Percentiles rank a stretch among this genome's conserved stretches.
Evolutionary conservation across 2,797 vertebrate genomes (phyloP).

Genomic region (Neosilurus mollespiculum): DNA sequence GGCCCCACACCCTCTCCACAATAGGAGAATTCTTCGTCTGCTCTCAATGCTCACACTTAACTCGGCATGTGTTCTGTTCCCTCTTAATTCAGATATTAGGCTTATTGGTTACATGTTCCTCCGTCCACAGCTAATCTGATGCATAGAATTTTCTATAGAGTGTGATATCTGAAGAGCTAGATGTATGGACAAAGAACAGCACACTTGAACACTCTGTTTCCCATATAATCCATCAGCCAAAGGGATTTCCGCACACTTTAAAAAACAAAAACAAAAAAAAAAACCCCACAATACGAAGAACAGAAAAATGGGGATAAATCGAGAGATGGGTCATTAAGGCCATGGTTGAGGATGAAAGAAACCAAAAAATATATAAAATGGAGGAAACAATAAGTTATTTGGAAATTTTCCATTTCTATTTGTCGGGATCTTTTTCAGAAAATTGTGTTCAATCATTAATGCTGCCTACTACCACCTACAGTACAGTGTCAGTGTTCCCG

Average conservation of each 20-base stretch:
- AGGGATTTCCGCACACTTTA: conserved; percentile 35
- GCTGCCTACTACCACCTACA: conserved; percentile 54
- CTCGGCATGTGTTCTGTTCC: conserved; percentile 14
- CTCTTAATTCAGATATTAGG: conserved; percentile 12
- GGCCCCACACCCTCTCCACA: conserved; percentile 33
- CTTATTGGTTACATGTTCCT: conserved; percentile 17
- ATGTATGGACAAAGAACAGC: conserved; percentile 42
- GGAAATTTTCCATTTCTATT: conserved; percentile 59
- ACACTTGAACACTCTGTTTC: conserved; percentile 50
- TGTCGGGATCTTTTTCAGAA: conserved; percentile 41
- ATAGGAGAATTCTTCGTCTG: conserved; percentile 41
- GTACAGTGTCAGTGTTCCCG: conserved; percentile 63
- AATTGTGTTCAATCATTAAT: conserved; percentile 35
- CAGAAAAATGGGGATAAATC: conserved; percentile 53
- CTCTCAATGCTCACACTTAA: conserved; percentile 14
- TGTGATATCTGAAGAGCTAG: conserved; percentile 37
- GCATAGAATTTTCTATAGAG: conserved; percentile 54
- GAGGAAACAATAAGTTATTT: conserved; percentile 58
- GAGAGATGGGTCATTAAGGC: conserved; percentile 52
- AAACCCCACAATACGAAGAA: conserved; percentile 14
- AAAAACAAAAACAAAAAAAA: conserved; percentile 13
- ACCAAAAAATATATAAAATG: background rate
- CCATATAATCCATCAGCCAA: conserved; percentile 43
- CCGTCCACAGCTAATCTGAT: conserved; percentile 44
- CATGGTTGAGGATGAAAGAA: conserved; percentile 50